Base-by-base conservation (phyloP, 2,888 invertebrate species). In the Trachelus stipa region DNA sequence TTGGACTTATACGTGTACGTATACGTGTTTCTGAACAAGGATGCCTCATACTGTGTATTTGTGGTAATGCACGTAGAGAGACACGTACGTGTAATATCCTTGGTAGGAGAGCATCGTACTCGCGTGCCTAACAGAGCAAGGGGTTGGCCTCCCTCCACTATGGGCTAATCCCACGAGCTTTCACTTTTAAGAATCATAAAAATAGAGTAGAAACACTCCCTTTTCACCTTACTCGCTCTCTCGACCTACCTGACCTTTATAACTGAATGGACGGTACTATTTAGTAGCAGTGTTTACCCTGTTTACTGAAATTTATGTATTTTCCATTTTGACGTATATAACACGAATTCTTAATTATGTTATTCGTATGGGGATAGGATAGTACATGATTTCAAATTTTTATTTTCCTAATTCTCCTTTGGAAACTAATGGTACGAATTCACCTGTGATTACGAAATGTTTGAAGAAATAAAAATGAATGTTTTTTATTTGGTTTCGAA, bases 1-100 rank as follows among this genome's bases (percentile, higher is more conserved):
- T 78, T 73, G 73, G 79, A 81, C 76, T 75, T 37, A 40, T 78
- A 69, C 77, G 77, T 73, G 75, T 56, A 56, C 56, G 9, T 56
- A 56, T 56, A 56, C 56, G 56, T 56, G 56, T 56, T 56, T 23
- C 23, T 56, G 23, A 23, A 56, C 56, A 56, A 56, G 56, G 56
- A 56, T 56, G 56, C 56, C 56, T 23, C 23, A 56, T 56, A 56
- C 6, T 56, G 56, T 56, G 56, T 56, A 23, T 9, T 56, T 56
- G 56, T 23, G 23, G 56, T 56, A 23, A 15, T 56, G 56, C 23
- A 56, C 2, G 23, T 56, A 56, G 9, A 23, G 56, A 56, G 56
- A 56, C 23, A 23, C 56, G 23, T 56, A 56, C 23, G 23, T 56
- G 56, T 56, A 23, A 9, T 23, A 56, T 56, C 23, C 56, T 23